Evolutionary conservation across 1,140 invertebrate genomes (phyloP), one percentile per base, ranked within the genome.

Genomic region (Halesus radiatus): DNA sequence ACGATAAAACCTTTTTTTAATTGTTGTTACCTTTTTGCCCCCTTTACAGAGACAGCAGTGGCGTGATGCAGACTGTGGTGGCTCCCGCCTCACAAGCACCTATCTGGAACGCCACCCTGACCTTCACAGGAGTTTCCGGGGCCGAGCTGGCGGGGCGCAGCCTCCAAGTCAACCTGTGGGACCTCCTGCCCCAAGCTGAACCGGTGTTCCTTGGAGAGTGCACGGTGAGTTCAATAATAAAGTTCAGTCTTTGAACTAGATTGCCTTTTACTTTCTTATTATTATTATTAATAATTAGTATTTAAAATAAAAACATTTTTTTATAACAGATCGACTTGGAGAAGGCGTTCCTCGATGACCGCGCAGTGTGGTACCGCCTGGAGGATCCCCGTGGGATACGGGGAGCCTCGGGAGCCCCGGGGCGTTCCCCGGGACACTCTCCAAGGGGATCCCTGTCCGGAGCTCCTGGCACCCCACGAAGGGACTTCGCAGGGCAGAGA

Each of bases 71-170:
- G 85, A 97, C 95, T 1, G 94, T 94, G 84, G 93, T 96, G 4
- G 94, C 95, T 1, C 95, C 95, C 76, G 93, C 94, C 10, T 94
- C 94, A 1, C 94, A 94, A 84, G 96, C 95, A 86, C 96, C 96
- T 7, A 94, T 96, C 62, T 97, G 96, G 96, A 97, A 97, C 85
- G 95, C 96, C 16, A 97, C 95, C n/a, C 89, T 97, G 20, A 94
- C 94, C 73, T 96, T 97, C 86, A 90, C 92, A 0, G 93, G 94
- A 23, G 92, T 96, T 18, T 92, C 93, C 37, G 94, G 93, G 1
- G 95, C 96, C 80, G 92, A 94, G 84, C 87, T 96, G 32, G 93
- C 95, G 86, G 94, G 95, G 62, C 92, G 94, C 77, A 92, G 93
- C 16, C 91, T 98, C 26, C 96, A 97, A 85, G 93, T 97, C 3